phyloP scores from a whole-genome alignment of 2,113 vertebrate genomes.

The Pandion haliaetus region DNA sequence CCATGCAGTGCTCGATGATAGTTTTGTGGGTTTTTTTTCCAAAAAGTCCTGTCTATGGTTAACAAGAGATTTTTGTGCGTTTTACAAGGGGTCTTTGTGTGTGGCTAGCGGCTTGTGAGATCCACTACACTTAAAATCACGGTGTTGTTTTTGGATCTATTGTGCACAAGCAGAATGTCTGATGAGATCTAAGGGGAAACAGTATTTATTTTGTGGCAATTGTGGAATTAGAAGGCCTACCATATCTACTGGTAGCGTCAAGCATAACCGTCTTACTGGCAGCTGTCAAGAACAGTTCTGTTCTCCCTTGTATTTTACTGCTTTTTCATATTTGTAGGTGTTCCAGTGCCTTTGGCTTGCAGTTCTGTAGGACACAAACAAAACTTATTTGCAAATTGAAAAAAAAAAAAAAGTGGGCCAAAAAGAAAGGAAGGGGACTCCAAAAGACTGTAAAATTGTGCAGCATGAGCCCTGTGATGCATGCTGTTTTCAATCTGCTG shows the following conservation, averaged over 20 bases:
- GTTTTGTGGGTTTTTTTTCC: neutral
- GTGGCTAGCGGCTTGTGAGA: neutral
- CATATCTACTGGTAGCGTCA: neutral
- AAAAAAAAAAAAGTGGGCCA: constrained; percentile 2
- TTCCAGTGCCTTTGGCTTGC: constrained; percentile 49
- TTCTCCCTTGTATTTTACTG: neutral
- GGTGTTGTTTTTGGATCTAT: neutral
- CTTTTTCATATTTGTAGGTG: constrained; percentile 1
- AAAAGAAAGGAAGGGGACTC: constrained; percentile 60
- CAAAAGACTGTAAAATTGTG: constrained; percentile 81
- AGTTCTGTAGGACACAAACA: constrained; percentile 59
- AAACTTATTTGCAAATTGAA: constrained; percentile 68
- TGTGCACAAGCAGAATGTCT: neutral
- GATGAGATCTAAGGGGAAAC: neutral
- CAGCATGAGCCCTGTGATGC: constrained; percentile 76
- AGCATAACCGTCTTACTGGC: neutral
- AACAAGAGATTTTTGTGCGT: neutral
- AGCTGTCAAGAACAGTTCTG: neutral
- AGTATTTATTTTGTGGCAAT: constrained; percentile 1
- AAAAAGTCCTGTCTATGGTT: neutral
- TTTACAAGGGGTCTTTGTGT: neutral
- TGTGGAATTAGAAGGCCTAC: neutral
- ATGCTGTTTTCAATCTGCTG: constrained; percentile 87
- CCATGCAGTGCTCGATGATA: neutral
- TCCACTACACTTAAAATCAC: neutral